Conservation (phyloP, 1,140 invertebrate genomes). For the Pseudomyrmex gracilis region DNA sequence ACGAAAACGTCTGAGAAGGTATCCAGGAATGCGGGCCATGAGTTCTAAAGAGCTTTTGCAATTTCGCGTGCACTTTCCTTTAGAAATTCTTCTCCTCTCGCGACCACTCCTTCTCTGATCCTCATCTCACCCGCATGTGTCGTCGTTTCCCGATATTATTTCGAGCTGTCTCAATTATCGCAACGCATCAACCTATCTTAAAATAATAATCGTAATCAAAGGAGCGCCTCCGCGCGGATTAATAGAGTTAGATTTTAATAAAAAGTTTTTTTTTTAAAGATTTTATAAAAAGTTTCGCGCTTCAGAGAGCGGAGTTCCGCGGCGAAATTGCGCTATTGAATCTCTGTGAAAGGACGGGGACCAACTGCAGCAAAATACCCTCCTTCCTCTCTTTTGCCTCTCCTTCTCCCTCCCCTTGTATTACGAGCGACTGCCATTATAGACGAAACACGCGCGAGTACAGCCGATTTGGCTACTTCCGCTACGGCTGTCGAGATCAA, state of each 20-base stretch:
- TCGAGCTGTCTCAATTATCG: slow-evolving; percentile 8
- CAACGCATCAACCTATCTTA: not conserved
- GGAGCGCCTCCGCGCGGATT: not conserved
- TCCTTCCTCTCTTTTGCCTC: too few relatives aligned
- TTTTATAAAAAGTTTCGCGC: not conserved
- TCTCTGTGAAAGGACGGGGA: not conserved
- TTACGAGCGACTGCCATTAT: slow-evolving; percentile 23
- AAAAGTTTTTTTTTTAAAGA: too few relatives aligned
- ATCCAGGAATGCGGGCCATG: slow-evolving; percentile 73
- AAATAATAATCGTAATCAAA: not conserved
- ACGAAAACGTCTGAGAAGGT: slow-evolving; percentile 55
- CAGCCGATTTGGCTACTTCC: slow-evolving; percentile 60
- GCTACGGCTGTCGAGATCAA: slow-evolving; percentile 55
- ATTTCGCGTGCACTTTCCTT: slow-evolving; percentile 67
- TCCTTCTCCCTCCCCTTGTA: not conserved
- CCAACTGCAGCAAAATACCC: not conserved
- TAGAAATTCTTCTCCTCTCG: slow-evolving; percentile 5
- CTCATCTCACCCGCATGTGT: slow-evolving; percentile 39
- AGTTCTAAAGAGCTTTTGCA: slow-evolving; percentile 76
- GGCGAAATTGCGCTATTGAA: not conserved
- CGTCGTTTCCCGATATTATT: slow-evolving; percentile 31
- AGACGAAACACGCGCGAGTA: slow-evolving; percentile 29
- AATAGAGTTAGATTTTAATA: not conserved
- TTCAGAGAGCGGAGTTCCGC: not conserved
- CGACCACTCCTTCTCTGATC: slow-evolving; percentile 18